phyloP scores from a whole-genome alignment of 23 tunicate species.

The Halocynthia roretzi region DNA sequence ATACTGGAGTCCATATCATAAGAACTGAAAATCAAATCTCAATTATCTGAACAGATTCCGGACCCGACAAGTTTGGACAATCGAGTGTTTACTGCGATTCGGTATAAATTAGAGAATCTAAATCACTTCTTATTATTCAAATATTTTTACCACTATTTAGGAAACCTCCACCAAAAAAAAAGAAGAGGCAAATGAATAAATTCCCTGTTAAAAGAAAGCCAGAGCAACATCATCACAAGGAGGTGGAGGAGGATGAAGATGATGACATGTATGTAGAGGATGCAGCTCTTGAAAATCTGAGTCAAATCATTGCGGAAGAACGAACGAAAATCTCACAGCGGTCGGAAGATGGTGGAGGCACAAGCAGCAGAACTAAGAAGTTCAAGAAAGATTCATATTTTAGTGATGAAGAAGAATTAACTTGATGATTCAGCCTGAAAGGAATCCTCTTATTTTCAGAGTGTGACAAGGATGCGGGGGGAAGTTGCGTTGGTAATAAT shows the following conservation, averaged over 20 bases:
- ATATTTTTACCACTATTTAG: not conserved
- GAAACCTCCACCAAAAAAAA: slow-evolving; percentile 67
- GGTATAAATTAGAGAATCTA: too few species aligned
- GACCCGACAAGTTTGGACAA: too few species aligned
- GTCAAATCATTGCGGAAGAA: slow-evolving; percentile 59
- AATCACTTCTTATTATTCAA: too few species aligned
- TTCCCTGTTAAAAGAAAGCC: not conserved
- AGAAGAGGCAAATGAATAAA: slow-evolving; percentile 12
- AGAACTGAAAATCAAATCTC: too few species aligned
- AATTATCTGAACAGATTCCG: too few species aligned
- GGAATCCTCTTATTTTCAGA: too few species aligned
- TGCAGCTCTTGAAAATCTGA: slow-evolving; percentile 52
- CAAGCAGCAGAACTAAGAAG: not conserved
- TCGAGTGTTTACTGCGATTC: too few species aligned
- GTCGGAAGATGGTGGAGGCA: not conserved
- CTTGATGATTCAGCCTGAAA: not conserved
- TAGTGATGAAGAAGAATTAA: slow-evolving; percentile 19
- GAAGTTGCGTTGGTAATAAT: too few species aligned
- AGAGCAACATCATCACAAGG: not conserved
- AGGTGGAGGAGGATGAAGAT: slow-evolving; percentile 29
- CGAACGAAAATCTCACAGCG: not conserved
- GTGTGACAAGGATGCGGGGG: too few species aligned
- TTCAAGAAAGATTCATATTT: slow-evolving; percentile 17
- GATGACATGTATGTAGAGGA: slow-evolving; percentile 31
- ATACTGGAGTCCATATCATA: too few species aligned